Conservation (phyloP, 2,797 vertebrate genomes). For the Enteromius argenteus region DNA sequence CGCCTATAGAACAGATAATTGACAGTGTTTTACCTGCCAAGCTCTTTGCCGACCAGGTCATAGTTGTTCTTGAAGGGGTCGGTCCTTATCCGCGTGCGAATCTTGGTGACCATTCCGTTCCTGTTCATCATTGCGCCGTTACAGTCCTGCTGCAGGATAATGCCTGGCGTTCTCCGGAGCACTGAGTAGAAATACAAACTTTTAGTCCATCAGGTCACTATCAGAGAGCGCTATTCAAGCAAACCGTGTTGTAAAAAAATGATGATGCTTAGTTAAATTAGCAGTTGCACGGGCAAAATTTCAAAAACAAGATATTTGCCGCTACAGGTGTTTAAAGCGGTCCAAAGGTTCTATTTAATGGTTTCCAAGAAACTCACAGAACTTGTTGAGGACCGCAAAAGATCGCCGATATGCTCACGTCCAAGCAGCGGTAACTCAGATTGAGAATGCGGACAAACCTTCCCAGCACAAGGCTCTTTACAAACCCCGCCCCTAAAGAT, state of each 20-base stretch:
- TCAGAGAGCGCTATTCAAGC: not conserved
- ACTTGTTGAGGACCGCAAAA: not conserved
- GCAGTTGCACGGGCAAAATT: not conserved
- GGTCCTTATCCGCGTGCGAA: slow-evolving; percentile 77
- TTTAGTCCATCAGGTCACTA: slow-evolving; percentile 52
- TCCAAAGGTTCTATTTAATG: not conserved
- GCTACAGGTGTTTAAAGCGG: not conserved
- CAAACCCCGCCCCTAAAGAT: slow-evolving; percentile 44
- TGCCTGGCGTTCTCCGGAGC: slow-evolving; percentile 5
- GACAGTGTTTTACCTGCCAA: slow-evolving; percentile 75
- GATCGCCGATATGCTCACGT: not conserved
- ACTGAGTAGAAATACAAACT: not conserved
- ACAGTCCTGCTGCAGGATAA: slow-evolving; percentile 36
- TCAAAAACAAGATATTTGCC: not conserved
- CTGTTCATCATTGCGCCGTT: slow-evolving; percentile 76
- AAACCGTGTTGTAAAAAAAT: not conserved
- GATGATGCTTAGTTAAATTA: slow-evolving; percentile 5
- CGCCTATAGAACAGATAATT: not conserved
- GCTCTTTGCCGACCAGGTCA: slow-evolving; percentile 79
- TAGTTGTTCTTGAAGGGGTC: slow-evolving; percentile 79
- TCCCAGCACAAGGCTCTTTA: slow-evolving; percentile 65
- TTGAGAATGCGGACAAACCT: slow-evolving; percentile 65
- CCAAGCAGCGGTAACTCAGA: slow-evolving; percentile 51
- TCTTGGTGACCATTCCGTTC: slow-evolving; percentile 79
- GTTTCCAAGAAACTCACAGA: slow-evolving; percentile 20